Base-by-base conservation (phyloP, 2,888 invertebrate species). In the Monochamus alternatus region DNA sequence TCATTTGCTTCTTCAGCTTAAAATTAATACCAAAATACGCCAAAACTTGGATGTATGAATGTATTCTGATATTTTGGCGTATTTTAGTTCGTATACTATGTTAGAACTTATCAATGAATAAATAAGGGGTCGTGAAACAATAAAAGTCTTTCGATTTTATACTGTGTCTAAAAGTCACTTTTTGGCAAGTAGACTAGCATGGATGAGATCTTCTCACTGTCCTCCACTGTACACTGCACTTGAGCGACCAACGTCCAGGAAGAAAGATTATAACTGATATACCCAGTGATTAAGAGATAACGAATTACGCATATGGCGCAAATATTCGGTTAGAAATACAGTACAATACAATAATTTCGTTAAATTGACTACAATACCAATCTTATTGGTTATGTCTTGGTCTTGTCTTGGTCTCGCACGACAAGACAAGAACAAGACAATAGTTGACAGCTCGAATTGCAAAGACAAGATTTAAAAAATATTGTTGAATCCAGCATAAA, bases 121-220 rank as follows among this genome's bases (percentile, higher is more conserved):
- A 72, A 65, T 73, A 73, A 73, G 66, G 30, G 58, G 60, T 44
- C 30, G 44, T 73, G 52, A 66, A 60, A 66, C 43, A 51, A 32
- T 47, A 65, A 38, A 66, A 9, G 31, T 51, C 14, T 65, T 12
- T 73, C 59, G n/a, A 62, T 44, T 47, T 47, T 32, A 43, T 58
- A 43, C 58, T 60, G 44, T 43, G 47, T 55, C 44, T n/a, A 58
- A 22, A 14, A 58, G 12, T 74, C 52, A 58, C 32, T 74, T 65
- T 75, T 75, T 75, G 75, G 75, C 75, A 70, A 75, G 75, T 66
- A 70, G 75, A 75, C 75, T 75, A 75, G 75, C 69, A 75, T 38
- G 32, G 70, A 70, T 63, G 75, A 75, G 70, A 75, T 75, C 70
- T 55, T 68, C 64, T 55, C 59, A 44, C 59, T 30, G 69, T 69